Evolutionary conservation across 2,113 vertebrate genomes (phyloP).

Genomic region (Misgurnus mizolepis): DNA sequence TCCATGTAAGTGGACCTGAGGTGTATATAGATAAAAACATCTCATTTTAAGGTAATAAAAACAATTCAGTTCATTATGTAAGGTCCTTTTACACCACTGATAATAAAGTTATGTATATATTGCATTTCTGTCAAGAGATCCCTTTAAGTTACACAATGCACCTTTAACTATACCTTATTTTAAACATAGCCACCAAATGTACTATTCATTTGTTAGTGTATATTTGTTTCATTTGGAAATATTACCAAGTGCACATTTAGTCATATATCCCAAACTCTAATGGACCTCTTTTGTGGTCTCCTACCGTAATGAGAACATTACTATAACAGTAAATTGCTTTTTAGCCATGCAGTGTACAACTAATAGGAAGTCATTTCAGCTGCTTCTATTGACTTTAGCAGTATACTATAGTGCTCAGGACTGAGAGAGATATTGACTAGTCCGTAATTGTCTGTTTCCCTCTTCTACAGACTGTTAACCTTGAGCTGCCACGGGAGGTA

Average conservation of each 20-base stretch:
- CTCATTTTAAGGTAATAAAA: no score
- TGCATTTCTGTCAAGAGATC: no score
- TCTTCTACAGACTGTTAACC: slow-evolving; percentile 92
- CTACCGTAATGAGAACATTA: not conserved
- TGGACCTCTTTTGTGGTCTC: slow-evolving; percentile 1
- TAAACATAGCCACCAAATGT: no score
- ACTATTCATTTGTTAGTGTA: no score
- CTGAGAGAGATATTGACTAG: slow-evolving; percentile 84
- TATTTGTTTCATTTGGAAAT: no score
- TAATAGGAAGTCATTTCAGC: slow-evolving; percentile 24
- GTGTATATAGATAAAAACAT: no score
- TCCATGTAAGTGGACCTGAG: no score
- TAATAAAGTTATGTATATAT: no score
- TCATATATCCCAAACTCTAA: not conserved
- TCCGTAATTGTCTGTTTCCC: slow-evolving; percentile 92
- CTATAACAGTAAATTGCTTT: slow-evolving; percentile 17
- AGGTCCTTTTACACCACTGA: no score
- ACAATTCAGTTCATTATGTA: no score
- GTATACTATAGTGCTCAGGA: slow-evolving; percentile 20
- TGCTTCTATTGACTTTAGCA: slow-evolving; percentile 28
- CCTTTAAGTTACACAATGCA: no score
- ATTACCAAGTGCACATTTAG: not conserved
- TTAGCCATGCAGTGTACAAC: not conserved
- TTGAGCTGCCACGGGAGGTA: slow-evolving; percentile 81
- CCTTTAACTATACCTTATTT: no score